Base-by-base conservation (phyloP, 2,888 invertebrate species). In the Thymelicus sylvestris region DNA sequence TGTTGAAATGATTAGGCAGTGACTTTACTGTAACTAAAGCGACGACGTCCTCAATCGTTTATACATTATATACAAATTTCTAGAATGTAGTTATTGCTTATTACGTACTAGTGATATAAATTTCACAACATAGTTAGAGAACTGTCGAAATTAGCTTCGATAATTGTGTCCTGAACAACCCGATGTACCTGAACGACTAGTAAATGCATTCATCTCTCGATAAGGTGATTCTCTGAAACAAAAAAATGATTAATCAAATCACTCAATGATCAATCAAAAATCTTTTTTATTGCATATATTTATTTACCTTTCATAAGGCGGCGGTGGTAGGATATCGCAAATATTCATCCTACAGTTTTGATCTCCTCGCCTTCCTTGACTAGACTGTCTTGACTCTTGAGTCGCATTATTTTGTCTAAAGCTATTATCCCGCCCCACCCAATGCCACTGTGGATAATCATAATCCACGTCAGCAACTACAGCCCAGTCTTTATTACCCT, bases 381-480 rank as follows among this genome's bases (percentile, higher is more conserved):
- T 90, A 68, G 87, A 85, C 74, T 87, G 90, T 78, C 87, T 86
- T 41, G 83, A 80, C 72, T 88, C 89, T 78, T 85, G 87, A 66
- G 81, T 84, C 68, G 84, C 85, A 66, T 52, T 66, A 52, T 70
- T 65, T 65, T 91, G 89, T 76, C 92, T 88, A 81, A 93, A 93
- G 79, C 87, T 92, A 76, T 92, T 93, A 72, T 92, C 91, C 78
- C 91, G 87, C 15, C 89, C 91, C 72, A 93, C 77, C 93, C 93
- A 93, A 80, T 93, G 92, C 93, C 93, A 93, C 74, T 93, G 93
- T 12, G 93, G 93, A 75, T 93, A 93, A 79, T 93, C 93, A 67
- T 93, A 93, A 74, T 93, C 93, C 19, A 91, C 92, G 76, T 93
- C 93, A 15, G 91, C 85, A 77, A 92, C 86, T 7, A 78, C 78